Conservation (phyloP, 2,888 invertebrate genomes). For the Bugulina stolonifera region DNA sequence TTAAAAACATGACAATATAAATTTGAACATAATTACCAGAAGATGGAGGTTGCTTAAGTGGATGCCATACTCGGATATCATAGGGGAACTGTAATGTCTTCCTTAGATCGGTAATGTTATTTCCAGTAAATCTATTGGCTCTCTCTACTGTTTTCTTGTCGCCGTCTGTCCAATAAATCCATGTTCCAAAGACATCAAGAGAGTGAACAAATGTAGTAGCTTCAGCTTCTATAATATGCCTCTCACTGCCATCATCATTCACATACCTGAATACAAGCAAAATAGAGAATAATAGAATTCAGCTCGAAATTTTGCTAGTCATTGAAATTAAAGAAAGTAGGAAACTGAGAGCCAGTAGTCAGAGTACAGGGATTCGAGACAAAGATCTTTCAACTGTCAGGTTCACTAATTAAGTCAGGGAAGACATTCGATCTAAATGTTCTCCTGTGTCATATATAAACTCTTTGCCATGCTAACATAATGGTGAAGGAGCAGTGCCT, state of each 20-base stretch:
- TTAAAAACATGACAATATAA: background rate
- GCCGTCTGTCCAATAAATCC: constrained; percentile 94
- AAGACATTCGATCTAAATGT: too few species aligned
- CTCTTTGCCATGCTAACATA: too few species aligned
- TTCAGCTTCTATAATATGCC: constrained; percentile 69
- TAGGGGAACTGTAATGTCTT: constrained; percentile 93
- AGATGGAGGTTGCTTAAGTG: constrained; percentile 66
- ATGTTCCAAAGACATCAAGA: constrained; percentile 57
- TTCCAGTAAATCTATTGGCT: constrained; percentile 81
- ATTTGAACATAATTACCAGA: background rate
- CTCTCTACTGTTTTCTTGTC: constrained; percentile 85
- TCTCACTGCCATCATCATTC: constrained; percentile 75
- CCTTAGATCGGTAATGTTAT: constrained; percentile 65
- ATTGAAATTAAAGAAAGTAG: too few species aligned
- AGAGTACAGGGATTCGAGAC: too few species aligned
- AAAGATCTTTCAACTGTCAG: too few species aligned
- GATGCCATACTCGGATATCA: constrained; percentile 86
- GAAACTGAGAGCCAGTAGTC: too few species aligned
- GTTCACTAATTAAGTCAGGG: too few species aligned
- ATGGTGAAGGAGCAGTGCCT: too few species aligned
- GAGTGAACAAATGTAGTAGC: constrained; percentile 60
- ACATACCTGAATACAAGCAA: too few species aligned
- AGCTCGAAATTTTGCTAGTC: too few species aligned
- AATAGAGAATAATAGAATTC: too few species aligned
- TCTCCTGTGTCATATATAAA: too few species aligned